A percentile compares a stretch with the other conserved stretches of the same genome.
Evolutionary conservation across 1,140 invertebrate genomes (phyloP).

Genomic region (Anagrus nilaparvatae): DNA sequence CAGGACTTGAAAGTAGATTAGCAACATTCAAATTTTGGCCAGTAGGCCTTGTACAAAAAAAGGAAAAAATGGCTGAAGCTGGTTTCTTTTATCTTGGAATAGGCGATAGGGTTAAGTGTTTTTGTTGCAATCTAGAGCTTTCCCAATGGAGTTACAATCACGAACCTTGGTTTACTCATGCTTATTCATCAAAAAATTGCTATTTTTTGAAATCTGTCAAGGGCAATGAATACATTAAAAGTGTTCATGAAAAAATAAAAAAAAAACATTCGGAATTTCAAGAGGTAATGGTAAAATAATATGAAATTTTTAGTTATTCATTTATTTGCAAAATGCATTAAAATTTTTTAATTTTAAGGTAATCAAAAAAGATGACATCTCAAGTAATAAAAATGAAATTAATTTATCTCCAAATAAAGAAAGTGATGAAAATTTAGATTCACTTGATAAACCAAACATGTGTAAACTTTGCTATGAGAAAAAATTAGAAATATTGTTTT

Average conservation of each 20-base stretch:
- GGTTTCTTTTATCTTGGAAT: slow-evolving; percentile 82
- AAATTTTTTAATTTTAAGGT: no score
- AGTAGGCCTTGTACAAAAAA: slow-evolving; percentile 58
- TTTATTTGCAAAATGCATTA: no score
- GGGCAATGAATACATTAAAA: slow-evolving; percentile 55
- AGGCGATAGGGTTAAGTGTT: slow-evolving; percentile 74
- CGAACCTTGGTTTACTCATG: slow-evolving; percentile 80
- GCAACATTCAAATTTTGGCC: slow-evolving; percentile 66
- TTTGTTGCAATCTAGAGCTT: slow-evolving; percentile 73
- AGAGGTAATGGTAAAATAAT: slow-evolving; percentile 26
- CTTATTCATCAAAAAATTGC: slow-evolving; percentile 71
- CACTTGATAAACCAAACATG: slow-evolving; percentile 43
- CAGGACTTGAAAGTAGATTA: slow-evolving; percentile 53
- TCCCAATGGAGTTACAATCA: slow-evolving; percentile 79
- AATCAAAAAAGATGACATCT: no score
- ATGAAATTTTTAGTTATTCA: background rate
- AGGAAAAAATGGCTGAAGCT: slow-evolving; percentile 66
- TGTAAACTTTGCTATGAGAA: slow-evolving; percentile 72
- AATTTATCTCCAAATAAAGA: no score
- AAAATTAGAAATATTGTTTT: slow-evolving; percentile 73
- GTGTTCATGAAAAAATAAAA: slow-evolving; percentile 36
- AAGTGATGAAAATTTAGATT: no score
- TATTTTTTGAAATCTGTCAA: slow-evolving; percentile 62
- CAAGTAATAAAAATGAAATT: no score
- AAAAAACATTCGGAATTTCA: slow-evolving; percentile 23